phyloP scores from a whole-genome alignment of 2,797 vertebrate species.

The Cirrhinus molitorella region DNA sequence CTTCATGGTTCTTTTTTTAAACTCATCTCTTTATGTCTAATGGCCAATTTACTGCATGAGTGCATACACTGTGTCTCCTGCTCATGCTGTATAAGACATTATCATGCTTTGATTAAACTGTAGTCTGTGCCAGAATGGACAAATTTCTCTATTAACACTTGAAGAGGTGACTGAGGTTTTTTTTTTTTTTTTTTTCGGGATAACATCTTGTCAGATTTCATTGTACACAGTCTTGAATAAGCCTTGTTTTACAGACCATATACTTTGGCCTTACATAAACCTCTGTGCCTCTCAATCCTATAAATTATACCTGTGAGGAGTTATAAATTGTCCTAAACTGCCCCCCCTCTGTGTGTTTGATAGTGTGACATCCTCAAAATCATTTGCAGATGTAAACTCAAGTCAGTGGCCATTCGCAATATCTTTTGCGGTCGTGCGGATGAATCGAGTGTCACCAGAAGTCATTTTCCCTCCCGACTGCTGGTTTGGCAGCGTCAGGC shows the following conservation, averaged over 20 bases:
- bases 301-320: constrained; percentile 50
- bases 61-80: constrained; percentile 55
- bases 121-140: constrained; percentile 52
- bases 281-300: constrained; percentile 23
- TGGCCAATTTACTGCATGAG: constrained; percentile 66
- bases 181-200: too few species aligned
- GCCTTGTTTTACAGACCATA: constrained; percentile 45
- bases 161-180: constrained; percentile 37
- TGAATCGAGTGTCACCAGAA: constrained; percentile 66
- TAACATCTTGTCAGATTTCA: constrained; percentile 44
- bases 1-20: constrained; percentile 45
- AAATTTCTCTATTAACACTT: constrained; percentile 59
- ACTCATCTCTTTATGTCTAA: constrained; percentile 64
- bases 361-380: constrained; percentile 52
- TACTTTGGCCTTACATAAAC: constrained; percentile 48
- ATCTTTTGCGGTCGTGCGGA: constrained; percentile 49
- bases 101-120: constrained; percentile 59
- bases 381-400: constrained; percentile 55
- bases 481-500: constrained; percentile 66
- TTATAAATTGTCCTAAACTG: constrained; percentile 39
- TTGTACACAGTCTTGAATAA: constrained; percentile 44
- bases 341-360: constrained; percentile 29
- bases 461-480: constrained; percentile 69
- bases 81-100: constrained; percentile 56
- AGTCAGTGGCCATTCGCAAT: constrained; percentile 43